These are phyloP conservation scores for Gastracanthus pulcherrimus DNA, from an alignment of 2,888 invertebrate species.

Conservation along the genomic window DNA sequence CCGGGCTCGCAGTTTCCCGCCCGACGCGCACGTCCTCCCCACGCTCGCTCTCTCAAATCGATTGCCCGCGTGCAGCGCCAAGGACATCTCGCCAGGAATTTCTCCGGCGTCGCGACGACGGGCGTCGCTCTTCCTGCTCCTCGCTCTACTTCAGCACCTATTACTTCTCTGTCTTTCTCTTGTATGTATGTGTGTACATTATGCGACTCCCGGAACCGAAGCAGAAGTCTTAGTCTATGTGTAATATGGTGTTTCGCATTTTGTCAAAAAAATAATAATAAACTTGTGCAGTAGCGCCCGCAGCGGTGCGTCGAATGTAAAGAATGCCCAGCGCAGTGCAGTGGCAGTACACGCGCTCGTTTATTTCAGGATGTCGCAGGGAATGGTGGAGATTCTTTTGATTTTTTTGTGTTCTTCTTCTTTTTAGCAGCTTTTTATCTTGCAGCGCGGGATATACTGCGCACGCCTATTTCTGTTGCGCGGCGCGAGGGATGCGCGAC, in stretches of 20 bases:
- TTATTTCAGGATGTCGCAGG: constrained; percentile 30
- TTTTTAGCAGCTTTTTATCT: not conserved
- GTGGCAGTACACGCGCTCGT: not conserved
- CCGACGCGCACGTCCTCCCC: not conserved
- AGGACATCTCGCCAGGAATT: not conserved
- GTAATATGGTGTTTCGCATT: too few relatives aligned
- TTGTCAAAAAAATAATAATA: too few relatives aligned
- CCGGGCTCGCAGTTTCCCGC: not conserved
- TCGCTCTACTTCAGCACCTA: too few relatives aligned
- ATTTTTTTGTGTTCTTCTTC: not conserved
- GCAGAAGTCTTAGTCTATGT: too few relatives aligned
- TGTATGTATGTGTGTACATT: not conserved
- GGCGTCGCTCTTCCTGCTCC: too few relatives aligned
- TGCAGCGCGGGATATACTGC: not conserved
- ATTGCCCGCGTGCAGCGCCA: not conserved
- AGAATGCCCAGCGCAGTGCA: not conserved
- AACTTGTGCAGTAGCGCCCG: too few relatives aligned
- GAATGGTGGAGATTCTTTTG: not conserved
- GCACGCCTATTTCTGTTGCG: not conserved
- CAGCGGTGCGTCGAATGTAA: too few relatives aligned
- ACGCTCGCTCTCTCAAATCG: not conserved
- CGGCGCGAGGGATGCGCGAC: not conserved
- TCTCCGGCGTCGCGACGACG: too few relatives aligned
- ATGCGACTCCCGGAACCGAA: not conserved
- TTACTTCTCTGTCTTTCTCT: not conserved